Evolutionary conservation across 2,888 invertebrate genomes (phyloP).

Genomic region (Pristionchus fissidentatus): DNA sequence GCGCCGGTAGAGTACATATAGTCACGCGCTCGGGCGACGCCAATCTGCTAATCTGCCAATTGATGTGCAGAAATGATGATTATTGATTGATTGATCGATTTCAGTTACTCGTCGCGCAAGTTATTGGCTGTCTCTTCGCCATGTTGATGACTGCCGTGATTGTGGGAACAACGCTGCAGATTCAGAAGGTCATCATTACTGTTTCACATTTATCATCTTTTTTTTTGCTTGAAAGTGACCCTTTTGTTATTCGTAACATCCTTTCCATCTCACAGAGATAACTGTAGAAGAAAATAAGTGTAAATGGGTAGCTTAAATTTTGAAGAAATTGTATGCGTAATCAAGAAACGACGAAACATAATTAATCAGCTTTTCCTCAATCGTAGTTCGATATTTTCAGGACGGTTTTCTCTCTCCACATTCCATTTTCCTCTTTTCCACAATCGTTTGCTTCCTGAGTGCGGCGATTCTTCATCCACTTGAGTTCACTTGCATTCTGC

Average conservation of each 20-base stretch:
- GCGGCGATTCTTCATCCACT: constrained; percentile 97
- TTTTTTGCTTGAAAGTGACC: too few species aligned
- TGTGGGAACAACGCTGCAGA: constrained; percentile 95
- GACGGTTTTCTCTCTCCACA: constrained; percentile 97
- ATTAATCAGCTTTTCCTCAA: background rate
- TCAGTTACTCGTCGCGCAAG: constrained; percentile 91
- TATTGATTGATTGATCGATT: constrained; percentile 47
- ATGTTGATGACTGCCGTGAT: constrained; percentile 99
- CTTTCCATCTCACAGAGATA: too few species aligned
- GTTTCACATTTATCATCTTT: background rate
- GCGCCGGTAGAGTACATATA: too few species aligned
- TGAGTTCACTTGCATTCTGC: constrained; percentile 84
- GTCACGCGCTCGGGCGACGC: too few species aligned
- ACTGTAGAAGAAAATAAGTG: too few species aligned
- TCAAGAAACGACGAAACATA: too few species aligned
- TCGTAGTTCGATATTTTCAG: background rate
- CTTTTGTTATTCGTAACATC: too few species aligned
- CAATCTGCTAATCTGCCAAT: constrained; percentile 17
- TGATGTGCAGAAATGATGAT: background rate
- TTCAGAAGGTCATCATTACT: constrained; percentile 83
- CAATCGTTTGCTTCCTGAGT: constrained; percentile 91
- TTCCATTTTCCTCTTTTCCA: constrained; percentile 95
- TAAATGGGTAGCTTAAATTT: too few species aligned
- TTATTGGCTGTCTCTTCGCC: constrained; percentile 94
- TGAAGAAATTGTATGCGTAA: too few species aligned